phyloP scores from a whole-genome alignment of 2,113 vertebrate species.

The Cyrtonyx montezumae region DNA sequence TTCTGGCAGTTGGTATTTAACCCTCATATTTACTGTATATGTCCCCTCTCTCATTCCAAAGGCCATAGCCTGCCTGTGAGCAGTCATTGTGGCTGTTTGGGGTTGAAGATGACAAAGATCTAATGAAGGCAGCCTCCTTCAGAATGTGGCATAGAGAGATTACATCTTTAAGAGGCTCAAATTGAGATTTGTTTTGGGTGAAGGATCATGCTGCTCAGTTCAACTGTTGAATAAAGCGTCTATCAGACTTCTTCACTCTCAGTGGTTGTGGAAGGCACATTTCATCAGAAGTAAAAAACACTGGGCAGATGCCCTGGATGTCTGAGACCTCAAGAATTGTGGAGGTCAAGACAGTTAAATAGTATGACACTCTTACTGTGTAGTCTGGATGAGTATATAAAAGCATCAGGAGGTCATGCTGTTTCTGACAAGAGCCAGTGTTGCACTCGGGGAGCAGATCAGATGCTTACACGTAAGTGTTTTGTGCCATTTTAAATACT shows the following conservation, averaged over 20 bases:
- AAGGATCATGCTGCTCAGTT: neutral
- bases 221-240: neutral
- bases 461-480: neutral
- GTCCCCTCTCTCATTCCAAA: neutral
- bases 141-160: neutral
- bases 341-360: neutral
- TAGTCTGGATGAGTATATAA: neutral
- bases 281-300: neutral
- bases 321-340: neutral
- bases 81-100: fast-evolving
- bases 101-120: neutral
- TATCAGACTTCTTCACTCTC: neutral
- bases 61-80: neutral
- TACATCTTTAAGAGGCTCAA: neutral
- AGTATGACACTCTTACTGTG: neutral
- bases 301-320: neutral
- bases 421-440: neutral
- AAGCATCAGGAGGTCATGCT: neutral
- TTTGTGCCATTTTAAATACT: neutral
- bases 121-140: neutral
- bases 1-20: neutral
- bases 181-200: neutral
- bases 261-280: neutral
- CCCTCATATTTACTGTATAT: neutral
- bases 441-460: neutral